Evolutionary conservation across 1,140 invertebrate genomes (phyloP).

Genomic region (Sipha flava): DNA sequence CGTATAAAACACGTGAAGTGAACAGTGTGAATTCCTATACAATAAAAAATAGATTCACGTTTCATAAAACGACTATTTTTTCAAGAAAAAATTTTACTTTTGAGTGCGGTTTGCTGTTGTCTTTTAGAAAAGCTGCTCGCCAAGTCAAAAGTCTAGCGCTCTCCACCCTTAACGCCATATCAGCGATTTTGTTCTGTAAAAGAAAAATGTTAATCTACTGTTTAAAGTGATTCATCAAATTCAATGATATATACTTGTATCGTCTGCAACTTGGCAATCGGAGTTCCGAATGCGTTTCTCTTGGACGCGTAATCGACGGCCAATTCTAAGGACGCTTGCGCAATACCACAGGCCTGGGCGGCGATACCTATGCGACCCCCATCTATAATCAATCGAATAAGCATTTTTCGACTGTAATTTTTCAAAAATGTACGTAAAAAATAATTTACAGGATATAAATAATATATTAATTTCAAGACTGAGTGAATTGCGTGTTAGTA

Average conservation of each 20-base stretch:
- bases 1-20: no score
- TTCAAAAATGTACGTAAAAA: no score
- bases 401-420: no score
- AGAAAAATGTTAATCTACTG: no score
- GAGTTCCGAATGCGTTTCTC: slow-evolving; percentile 75
- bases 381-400: slow-evolving; percentile 31
- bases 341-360: slow-evolving; percentile 79
- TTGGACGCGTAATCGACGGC: slow-evolving; percentile 89
- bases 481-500: no score
- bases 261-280: slow-evolving; percentile 76
- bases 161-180: slow-evolving; percentile 79
- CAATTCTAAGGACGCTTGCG: slow-evolving; percentile 84
- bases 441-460: no score
- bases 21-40: no score
- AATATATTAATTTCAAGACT: no score
- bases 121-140: slow-evolving; percentile 82
- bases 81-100: slow-evolving; percentile 52
- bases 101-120: slow-evolving; percentile 69
- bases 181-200: slow-evolving; percentile 70
- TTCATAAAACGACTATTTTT: neutral
- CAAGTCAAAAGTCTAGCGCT: slow-evolving; percentile 81
- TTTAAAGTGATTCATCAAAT: no score
- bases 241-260: slow-evolving; percentile 55
- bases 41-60: no score
- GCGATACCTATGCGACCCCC: slow-evolving; percentile 84